Evolutionary conservation across 2,797 vertebrate species (phyloP).

Genomic region (Poeciliopsis infans): DNA sequence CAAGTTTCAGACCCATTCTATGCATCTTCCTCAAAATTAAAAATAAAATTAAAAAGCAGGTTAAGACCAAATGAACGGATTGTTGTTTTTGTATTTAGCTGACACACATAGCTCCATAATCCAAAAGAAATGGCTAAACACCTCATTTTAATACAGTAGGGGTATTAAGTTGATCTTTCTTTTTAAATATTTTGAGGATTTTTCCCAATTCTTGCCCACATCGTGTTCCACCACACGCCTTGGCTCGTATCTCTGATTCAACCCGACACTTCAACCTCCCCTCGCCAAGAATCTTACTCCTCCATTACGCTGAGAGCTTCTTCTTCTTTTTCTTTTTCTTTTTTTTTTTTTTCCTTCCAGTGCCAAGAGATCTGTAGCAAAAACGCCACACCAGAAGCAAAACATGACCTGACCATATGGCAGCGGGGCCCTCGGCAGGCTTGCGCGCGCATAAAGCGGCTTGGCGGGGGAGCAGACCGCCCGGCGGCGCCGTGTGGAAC

Average conservation of each 20-base stretch:
- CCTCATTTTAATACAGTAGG: neutral
- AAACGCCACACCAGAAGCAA: constrained; percentile 40
- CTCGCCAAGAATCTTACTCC: constrained; percentile 1
- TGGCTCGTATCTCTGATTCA: constrained; percentile 34
- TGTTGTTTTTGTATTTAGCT: neutral
- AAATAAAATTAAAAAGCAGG: neutral
- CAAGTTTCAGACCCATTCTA: too few species aligned
- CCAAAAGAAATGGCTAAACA: neutral
- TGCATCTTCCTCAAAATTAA: neutral
- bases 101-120: neutral
- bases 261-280: constrained; percentile 31
- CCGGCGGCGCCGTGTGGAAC: neutral
- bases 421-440: constrained; percentile 13
- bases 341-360: constrained; percentile 32
- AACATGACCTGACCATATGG: constrained; percentile 61
- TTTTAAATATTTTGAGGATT: neutral
- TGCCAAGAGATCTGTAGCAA: constrained; percentile 46
- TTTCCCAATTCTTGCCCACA: neutral
- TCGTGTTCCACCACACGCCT: constrained; percentile 13
- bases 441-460: constrained; percentile 8
- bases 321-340: constrained; percentile 15
- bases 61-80: neutral
- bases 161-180: neutral
- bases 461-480: constrained; percentile 3
- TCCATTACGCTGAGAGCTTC: constrained; percentile 17